phyloP scores from a whole-genome alignment of 2,113 vertebrate genomes.

The Tursiops truncatus region DNA sequence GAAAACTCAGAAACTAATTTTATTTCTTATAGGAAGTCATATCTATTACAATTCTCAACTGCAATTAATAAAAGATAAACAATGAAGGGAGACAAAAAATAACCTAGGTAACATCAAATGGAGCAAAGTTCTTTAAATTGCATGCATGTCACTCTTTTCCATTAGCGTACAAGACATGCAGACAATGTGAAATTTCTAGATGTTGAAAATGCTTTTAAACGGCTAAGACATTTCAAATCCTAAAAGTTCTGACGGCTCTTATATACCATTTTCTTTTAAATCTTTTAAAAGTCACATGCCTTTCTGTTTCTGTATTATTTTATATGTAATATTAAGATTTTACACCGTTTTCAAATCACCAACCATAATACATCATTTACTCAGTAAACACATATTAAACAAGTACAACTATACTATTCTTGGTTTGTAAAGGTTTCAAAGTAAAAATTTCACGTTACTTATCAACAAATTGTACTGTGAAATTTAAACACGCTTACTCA shows the following conservation, averaged over 20 bases:
- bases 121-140: not conserved
- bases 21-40: not conserved
- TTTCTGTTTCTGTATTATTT: not conserved
- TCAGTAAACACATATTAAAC: not conserved
- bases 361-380: not conserved
- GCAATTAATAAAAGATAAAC: not conserved
- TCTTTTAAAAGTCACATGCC: not conserved
- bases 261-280: not conserved
- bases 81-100: not conserved
- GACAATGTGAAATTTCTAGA: not conserved
- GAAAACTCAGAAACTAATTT: not conserved
- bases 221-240: not conserved
- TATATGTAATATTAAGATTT: not conserved
- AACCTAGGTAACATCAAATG: not conserved
- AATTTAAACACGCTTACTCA: not conserved
- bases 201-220: not conserved
- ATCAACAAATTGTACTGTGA: not conserved
- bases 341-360: not conserved
- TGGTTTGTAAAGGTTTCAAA: not conserved
- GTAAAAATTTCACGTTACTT: not conserved
- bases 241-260: not conserved
- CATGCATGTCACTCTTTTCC: rapidly evolving
- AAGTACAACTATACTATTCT: not conserved
- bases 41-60: not conserved
- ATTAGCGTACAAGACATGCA: not conserved